Conservation (phyloP, 2,113 vertebrate genomes). For the Dissostichus mawsoni region DNA sequence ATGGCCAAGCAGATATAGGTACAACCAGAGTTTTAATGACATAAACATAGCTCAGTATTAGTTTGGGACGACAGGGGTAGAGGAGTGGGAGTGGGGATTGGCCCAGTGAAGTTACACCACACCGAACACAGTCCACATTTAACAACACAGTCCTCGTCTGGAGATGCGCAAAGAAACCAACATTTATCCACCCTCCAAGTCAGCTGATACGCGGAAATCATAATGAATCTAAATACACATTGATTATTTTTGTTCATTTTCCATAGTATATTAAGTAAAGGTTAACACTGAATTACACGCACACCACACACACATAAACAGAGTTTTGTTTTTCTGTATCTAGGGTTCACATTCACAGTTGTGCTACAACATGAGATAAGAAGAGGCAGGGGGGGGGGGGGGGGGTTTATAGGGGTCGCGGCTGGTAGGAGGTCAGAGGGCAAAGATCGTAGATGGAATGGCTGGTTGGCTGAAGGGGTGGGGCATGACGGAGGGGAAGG, state of each 20-base stretch:
- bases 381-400: slow-evolving; percentile 13
- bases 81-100: slow-evolving; percentile 81
- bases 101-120: slow-evolving; percentile 90
- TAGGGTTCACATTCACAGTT: slow-evolving; percentile 98
- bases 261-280: slow-evolving; percentile 87
- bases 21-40: slow-evolving; percentile 66
- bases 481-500: slow-evolving; percentile 47
- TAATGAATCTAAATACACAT: slow-evolving; percentile 91
- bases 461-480: slow-evolving; percentile 65
- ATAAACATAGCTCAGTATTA: slow-evolving; percentile 73
- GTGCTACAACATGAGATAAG: slow-evolving; percentile 94
- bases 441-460: slow-evolving; percentile 58
- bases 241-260: slow-evolving; percentile 69
- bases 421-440: slow-evolving; percentile 85
- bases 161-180: slow-evolving; percentile 78
- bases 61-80: slow-evolving; percentile 85
- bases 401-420: slow-evolving; percentile 73
- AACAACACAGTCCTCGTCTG: slow-evolving; percentile 81
- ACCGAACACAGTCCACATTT: slow-evolving; percentile 87
- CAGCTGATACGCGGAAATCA: slow-evolving; percentile 77
- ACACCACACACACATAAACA: slow-evolving; percentile 84
- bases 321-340: slow-evolving; percentile 81
- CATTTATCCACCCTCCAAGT: slow-evolving; percentile 78
- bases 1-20: slow-evolving; percentile 63
- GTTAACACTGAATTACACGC: slow-evolving; percentile 94